A percentile compares a stretch with the other conserved stretches of the same genome.
These are phyloP conservation scores for Brienomyrus longianalis DNA, from an alignment of 2,113 vertebrate species.

Conservation along the genomic window DNA sequence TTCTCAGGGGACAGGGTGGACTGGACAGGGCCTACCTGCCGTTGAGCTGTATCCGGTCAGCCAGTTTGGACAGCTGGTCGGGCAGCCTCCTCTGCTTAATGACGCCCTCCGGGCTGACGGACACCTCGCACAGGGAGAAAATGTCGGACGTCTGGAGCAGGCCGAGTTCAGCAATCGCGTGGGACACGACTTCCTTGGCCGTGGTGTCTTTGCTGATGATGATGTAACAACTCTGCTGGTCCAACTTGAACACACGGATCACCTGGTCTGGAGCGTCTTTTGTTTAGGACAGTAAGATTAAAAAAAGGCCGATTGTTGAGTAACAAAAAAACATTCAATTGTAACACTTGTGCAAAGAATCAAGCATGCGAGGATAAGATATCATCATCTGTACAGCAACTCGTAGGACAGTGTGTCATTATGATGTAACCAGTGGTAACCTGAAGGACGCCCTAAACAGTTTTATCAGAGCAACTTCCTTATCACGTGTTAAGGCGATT, in stretches of 20 bases:
- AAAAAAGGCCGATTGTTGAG: not conserved
- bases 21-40: constrained; percentile 67
- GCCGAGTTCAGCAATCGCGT: constrained; percentile 82
- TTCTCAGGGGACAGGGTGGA: not conserved
- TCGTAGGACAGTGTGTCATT: not conserved
- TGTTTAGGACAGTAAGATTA: constrained; percentile 4
- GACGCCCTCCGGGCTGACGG: constrained; percentile 86
- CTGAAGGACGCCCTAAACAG: not conserved
- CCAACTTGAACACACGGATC: constrained; percentile 89
- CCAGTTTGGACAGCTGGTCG: constrained; percentile 89
- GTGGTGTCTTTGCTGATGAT: constrained; percentile 96
- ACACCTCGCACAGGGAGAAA: constrained; percentile 91
- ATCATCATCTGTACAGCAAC: not conserved
- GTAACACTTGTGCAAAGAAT: not conserved
- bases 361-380: not conserved
- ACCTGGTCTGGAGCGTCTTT: constrained; percentile 98
- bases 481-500: not conserved
- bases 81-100: constrained; percentile 90
- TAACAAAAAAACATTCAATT: not conserved
- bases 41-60: constrained; percentile 92
- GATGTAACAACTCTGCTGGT: constrained; percentile 96
- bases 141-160: constrained; percentile 70
- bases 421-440: not conserved
- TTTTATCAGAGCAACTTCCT: not conserved
- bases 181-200: constrained; percentile 89